Conservation (phyloP, 2,888 invertebrate species). For the Drosophila anomalata region DNA sequence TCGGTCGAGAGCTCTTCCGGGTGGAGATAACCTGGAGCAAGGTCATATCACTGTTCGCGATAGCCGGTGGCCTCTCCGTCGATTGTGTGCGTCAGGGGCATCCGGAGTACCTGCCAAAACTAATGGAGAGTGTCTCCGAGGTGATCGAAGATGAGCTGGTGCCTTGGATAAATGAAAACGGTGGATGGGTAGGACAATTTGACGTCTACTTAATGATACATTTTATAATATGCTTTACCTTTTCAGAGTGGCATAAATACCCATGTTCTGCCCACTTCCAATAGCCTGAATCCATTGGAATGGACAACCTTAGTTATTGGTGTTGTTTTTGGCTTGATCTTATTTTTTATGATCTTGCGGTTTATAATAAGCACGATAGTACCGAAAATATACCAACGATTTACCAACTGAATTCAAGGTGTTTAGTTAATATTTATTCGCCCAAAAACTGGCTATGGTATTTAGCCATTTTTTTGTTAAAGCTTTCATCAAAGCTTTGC, state of each 20-base stretch:
- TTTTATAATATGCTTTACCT: not conserved
- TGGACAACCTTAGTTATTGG: slow-evolving; percentile 82
- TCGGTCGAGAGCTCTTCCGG: slow-evolving; percentile 89
- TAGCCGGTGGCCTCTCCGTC: slow-evolving; percentile 92
- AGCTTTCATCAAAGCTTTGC: slow-evolving; percentile 15
- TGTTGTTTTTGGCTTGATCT: slow-evolving; percentile 80
- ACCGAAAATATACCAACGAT: slow-evolving; percentile 76
- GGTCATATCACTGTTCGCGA: slow-evolving; percentile 91
- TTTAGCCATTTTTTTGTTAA: too few relatives aligned
- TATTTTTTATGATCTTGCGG: slow-evolving; percentile 78
- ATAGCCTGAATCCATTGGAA: slow-evolving; percentile 80
- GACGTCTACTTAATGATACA: not conserved
- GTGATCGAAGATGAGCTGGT: slow-evolving; percentile 89
- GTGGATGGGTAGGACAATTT: slow-evolving; percentile 90
- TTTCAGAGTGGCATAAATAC: slow-evolving; percentile 81
- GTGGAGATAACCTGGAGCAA: slow-evolving; percentile 92
- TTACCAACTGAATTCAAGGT: slow-evolving; percentile 53
- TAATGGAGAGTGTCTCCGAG: slow-evolving; percentile 90
- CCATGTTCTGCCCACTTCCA: slow-evolving; percentile 81
- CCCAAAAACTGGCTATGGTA: not conserved
- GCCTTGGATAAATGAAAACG: slow-evolving; percentile 92
- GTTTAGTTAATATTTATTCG: not conserved
- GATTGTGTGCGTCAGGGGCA: slow-evolving; percentile 91
- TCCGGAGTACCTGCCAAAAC: slow-evolving; percentile 90
- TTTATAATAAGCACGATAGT: slow-evolving; percentile 77